Evolutionary conservation across 2,113 vertebrate genomes (phyloP).

Genomic region (Heptranchias perlo): DNA sequence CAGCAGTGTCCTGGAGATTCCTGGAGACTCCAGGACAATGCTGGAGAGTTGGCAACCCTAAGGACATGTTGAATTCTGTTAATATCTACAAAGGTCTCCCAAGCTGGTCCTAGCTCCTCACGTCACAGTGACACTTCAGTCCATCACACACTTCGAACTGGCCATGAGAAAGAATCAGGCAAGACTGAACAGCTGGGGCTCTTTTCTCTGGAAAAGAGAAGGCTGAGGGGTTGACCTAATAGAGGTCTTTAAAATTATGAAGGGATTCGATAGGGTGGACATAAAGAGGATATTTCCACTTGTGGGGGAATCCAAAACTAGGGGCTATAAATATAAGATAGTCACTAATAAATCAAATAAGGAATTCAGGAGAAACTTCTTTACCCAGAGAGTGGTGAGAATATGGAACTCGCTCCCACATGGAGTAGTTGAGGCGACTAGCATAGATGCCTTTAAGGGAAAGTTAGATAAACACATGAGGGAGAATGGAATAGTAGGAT

Average conservation of each 20-base stretch:
- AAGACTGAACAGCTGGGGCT: too few species aligned
- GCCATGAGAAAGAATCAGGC: neutral
- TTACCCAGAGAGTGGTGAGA: neutral
- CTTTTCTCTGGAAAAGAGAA: neutral
- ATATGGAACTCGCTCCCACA: neutral
- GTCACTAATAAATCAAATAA: neutral
- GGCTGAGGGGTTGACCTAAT: neutral
- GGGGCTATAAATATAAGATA: neutral
- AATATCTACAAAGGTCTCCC: neutral
- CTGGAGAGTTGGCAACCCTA: too few species aligned
- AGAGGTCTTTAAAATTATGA: neutral
- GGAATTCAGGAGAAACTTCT: neutral
- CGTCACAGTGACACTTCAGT: neutral
- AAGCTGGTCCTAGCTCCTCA: neutral
- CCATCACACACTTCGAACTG: neutral
- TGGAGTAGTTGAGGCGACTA: neutral
- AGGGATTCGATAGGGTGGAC: neutral
- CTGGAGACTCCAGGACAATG: too few species aligned
- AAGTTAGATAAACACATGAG: neutral
- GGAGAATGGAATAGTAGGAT: neutral
- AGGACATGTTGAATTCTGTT: neutral
- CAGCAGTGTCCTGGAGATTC: too few species aligned
- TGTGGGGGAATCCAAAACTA: neutral
- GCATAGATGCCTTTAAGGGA: neutral
- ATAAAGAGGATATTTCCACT: neutral